Evolutionary conservation across 2,888 invertebrate genomes (phyloP).

Genomic region (Philhelius pedissequus): DNA sequence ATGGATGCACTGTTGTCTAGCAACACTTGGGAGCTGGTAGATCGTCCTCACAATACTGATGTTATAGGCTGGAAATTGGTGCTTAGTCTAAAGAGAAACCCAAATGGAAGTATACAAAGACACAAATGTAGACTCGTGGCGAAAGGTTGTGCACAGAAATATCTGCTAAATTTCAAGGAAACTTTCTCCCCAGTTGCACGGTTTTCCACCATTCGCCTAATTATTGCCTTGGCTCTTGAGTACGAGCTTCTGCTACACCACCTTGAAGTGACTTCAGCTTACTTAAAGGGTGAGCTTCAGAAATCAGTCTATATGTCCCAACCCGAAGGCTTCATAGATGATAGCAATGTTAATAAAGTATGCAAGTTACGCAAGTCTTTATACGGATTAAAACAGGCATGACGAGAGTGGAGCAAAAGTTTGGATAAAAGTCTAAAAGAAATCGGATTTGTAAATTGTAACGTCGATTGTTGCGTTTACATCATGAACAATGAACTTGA

Average conservation of each 20-base stretch:
- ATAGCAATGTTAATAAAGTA: background rate
- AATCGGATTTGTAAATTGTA: slow-evolving; percentile 2
- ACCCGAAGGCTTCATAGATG: slow-evolving; percentile 11
- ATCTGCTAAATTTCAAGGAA: slow-evolving; percentile 1
- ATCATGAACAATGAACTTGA: background rate
- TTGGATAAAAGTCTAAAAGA: background rate
- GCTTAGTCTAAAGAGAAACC: slow-evolving; percentile 25
- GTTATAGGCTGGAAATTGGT: slow-evolving; percentile 35
- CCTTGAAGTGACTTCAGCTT: slow-evolving; percentile 29
- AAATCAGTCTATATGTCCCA: slow-evolving; percentile 24
- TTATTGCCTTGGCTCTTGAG: background rate
- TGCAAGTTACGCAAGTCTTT: slow-evolving; percentile 15
- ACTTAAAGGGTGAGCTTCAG: slow-evolving; percentile 24
- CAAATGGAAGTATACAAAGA: background rate
- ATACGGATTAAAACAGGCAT: slow-evolving; percentile 38
- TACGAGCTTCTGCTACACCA: background rate
- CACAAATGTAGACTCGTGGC: slow-evolving; percentile 37
- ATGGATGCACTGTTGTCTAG: background rate
- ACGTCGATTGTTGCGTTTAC: slow-evolving; percentile 19
- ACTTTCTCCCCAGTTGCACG: background rate
- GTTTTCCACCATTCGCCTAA: background rate
- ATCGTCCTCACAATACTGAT: slow-evolving; percentile 18
- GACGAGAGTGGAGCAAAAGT: slow-evolving; percentile 19
- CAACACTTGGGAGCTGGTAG: slow-evolving; percentile 27
- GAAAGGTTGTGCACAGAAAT: background rate